Percentiles rank a stretch among this genome's conserved stretches.
Evolutionary conservation across 2,888 invertebrate genomes (phyloP).

Genomic region (Pyralis farinalis): DNA sequence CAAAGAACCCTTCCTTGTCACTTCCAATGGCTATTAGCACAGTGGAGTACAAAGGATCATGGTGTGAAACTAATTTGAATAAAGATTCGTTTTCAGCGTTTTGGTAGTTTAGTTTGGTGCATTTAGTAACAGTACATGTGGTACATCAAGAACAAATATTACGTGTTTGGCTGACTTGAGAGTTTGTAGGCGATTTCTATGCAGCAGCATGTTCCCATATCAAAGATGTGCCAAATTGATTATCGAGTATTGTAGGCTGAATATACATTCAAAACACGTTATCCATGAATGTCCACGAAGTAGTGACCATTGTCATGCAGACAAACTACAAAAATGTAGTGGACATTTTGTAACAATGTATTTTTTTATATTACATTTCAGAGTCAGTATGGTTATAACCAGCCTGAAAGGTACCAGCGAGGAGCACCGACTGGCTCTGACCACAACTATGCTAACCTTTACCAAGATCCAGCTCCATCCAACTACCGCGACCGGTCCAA

Average conservation of each 20-base stretch:
- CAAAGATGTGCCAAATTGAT: too few relatives aligned
- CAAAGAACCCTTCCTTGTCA: neutral
- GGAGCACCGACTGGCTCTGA: conserved; percentile 1
- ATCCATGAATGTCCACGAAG: too few relatives aligned
- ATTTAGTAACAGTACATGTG: too few relatives aligned
- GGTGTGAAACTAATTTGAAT: neutral
- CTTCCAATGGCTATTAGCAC: too few relatives aligned
- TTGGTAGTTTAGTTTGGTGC: too few relatives aligned
- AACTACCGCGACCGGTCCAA: conserved; percentile 5
- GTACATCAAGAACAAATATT: neutral
- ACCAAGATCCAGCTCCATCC: conserved; percentile 33
- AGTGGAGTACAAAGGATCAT: neutral
- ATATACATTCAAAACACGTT: too few relatives aligned
- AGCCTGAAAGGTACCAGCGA: conserved; percentile 27
- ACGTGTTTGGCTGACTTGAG: neutral
- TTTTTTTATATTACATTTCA: conserved; percentile 46
- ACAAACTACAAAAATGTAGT: neutral
- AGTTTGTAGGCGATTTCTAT: too few relatives aligned
- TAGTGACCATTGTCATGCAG: too few relatives aligned
- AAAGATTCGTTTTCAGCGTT: neutral
- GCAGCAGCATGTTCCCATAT: too few relatives aligned
- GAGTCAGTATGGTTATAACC: conserved; percentile 36
- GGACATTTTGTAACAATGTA: conserved; percentile 1
- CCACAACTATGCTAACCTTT: conserved; percentile 5
- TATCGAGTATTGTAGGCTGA: too few relatives aligned